phyloP scores from a whole-genome alignment of 2,797 vertebrate species.

The Myotis pilosus region DNA sequence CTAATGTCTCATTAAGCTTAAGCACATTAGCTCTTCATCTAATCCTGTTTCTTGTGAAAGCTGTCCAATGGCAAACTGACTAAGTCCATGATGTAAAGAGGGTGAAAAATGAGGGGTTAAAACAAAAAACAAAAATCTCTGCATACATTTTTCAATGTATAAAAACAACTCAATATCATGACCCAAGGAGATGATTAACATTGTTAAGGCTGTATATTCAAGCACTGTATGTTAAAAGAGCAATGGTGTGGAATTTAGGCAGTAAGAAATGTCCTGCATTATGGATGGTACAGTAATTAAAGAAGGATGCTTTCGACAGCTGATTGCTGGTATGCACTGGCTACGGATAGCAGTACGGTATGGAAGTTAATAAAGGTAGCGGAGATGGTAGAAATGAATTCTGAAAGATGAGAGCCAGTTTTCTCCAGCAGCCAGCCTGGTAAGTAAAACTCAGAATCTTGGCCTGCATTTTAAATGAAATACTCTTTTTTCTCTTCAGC shows the following conservation, averaged over 20 bases:
- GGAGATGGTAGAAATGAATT: conserved; percentile 86
- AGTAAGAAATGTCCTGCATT: conserved; percentile 90
- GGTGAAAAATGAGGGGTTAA: conserved; percentile 65
- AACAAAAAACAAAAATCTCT: conserved; percentile 30
- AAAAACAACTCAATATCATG: conserved; percentile 87
- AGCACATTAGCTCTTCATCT: conserved; percentile 78
- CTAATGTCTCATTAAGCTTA: conserved; percentile 81
- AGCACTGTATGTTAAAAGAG: conserved; percentile 93
- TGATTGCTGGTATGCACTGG: conserved; percentile 90
- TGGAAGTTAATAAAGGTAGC: conserved; percentile 84
- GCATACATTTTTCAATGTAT: conserved; percentile 83
- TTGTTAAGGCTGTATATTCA: conserved; percentile 96
- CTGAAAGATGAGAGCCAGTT: conserved; percentile 90
- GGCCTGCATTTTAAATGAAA: conserved; percentile 97
- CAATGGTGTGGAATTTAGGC: conserved; percentile 87
- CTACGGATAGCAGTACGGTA: conserved; percentile 83
- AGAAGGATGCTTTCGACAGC: conserved; percentile 87
- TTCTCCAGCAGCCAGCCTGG: conserved; percentile 88
- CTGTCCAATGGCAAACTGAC: conserved; percentile 72
- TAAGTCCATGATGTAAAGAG: conserved; percentile 72
- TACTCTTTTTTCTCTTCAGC: conserved; percentile 99
- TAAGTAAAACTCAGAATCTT: conserved; percentile 85
- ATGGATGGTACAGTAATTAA: conserved; percentile 85
- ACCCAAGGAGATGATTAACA: conserved; percentile 87
- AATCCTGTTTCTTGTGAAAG: conserved; percentile 79